Evolutionary conservation across 2,888 invertebrate genomes (phyloP), one percentile per base, ranked within the genome.

Genomic region (Oeneis ivallda): DNA sequence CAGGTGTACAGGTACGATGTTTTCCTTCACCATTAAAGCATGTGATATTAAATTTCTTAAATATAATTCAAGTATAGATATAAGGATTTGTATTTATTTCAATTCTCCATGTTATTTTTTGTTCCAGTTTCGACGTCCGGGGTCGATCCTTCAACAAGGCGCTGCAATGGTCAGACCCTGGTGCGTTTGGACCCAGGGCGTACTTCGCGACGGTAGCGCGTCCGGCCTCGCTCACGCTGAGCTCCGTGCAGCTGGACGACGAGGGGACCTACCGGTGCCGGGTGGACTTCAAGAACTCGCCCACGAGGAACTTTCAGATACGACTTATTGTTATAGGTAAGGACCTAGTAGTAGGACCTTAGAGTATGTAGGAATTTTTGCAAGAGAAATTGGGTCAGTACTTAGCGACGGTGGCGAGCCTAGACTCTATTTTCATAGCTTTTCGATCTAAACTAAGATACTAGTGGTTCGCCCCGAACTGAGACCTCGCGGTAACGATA

Each of bases 281-380:
- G 70, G 97, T 98, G 41, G 97, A 98, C 89, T 98, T 97, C 87
- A 95, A 96, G 77, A 96, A 96, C 80, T 96, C 97, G 9, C 97
- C 97, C 39, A 97, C 97, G 13, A 94, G 97, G 77, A 97, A 96
- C 85, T 96, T 96, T 85, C 96, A 96, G 80, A 96, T 97, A 84
- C 95, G 96, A 83, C 94, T 98, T 74, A 96, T 96, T 79, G 97
- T 98, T 77, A 96, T 97, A 84, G 97, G 98, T 98, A 92, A 95
- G 95, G 92, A 37, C 37, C 37, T 43, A 4, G 3, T 4, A 26
- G 5, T 26, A 26, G 26, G n/a, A n/a, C n/a, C n/a, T n/a, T n/a
- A n/a, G n/a, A n/a, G 3, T 26, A 26, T 1, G 26, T 26, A 26
- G 5, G 26, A 26, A 26, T 26, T 26, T 26, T 26, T 26, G 3